Evolutionary conservation across 2,888 invertebrate genomes (phyloP).

Genomic region (Eustalomyia histrio): DNA sequence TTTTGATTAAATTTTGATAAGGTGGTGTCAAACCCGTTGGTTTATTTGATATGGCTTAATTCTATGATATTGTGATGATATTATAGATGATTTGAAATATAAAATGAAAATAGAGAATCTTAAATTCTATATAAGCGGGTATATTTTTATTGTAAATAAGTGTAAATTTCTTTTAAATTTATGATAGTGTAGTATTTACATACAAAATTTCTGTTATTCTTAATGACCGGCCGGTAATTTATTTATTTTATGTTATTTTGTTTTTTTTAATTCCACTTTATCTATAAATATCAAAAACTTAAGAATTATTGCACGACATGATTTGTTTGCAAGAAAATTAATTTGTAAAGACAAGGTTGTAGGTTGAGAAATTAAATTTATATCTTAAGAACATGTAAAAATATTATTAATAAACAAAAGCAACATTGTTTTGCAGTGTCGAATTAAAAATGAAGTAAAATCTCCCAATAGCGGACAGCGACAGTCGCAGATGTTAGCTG

Average conservation of each 20-base stretch:
- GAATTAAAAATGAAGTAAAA: background rate
- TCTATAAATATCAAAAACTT: conserved; percentile 21
- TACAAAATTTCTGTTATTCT: background rate
- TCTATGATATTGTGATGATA: too few relatives aligned
- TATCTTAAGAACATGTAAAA: background rate
- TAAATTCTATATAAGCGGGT: too few relatives aligned
- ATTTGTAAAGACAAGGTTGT: conserved; percentile 39
- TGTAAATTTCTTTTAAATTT: too few relatives aligned
- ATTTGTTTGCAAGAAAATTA: conserved; percentile 39
- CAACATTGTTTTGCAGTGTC: background rate
- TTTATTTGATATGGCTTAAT: too few relatives aligned
- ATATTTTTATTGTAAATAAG: too few relatives aligned
- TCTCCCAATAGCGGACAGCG: too few relatives aligned
- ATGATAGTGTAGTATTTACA: too few relatives aligned
- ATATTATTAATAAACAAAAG: background rate
- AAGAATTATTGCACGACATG: conserved; percentile 41
- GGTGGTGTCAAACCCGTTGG: too few relatives aligned
- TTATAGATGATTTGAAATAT: too few relatives aligned
- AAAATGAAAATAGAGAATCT: too few relatives aligned
- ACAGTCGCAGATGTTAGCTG: too few relatives aligned
- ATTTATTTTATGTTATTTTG: background rate
- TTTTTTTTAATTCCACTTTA: background rate
- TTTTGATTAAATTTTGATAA: too few relatives aligned
- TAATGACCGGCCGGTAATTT: background rate
- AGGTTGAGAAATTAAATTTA: conserved; percentile 9